Evolutionary conservation across 2,888 invertebrate genomes (phyloP).

Genomic region (Leucoptera coffeella): DNA sequence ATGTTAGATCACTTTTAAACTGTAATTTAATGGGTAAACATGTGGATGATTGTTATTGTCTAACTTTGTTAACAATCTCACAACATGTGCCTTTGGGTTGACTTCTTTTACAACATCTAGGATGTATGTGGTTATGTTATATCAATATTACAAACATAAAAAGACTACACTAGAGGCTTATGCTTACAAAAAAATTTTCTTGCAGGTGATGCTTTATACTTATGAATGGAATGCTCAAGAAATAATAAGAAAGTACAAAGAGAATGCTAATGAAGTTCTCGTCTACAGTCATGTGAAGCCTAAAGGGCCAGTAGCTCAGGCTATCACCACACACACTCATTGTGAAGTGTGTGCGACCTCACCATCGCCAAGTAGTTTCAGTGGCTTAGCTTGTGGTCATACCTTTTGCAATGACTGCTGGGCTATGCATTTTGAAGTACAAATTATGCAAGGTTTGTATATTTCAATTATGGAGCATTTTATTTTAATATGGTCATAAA

Average conservation of each 20-base stretch:
- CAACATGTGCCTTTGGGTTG: no score
- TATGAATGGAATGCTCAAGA: constrained; percentile 86
- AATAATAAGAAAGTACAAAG: constrained; percentile 74
- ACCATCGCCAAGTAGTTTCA: constrained; percentile 64
- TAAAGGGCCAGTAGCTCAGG: constrained; percentile 15
- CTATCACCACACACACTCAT: constrained; percentile 19
- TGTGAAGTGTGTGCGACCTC: constrained; percentile 78
- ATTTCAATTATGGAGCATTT: neutral
- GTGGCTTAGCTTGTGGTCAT: constrained; percentile 83
- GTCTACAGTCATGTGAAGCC: constrained; percentile 41
- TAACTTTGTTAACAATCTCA: neutral
- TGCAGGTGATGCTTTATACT: constrained; percentile 74
- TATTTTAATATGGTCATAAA: neutral
- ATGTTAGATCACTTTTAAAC: constrained; percentile 9
- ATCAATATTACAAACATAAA: neutral
- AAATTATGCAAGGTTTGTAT: constrained; percentile 78
- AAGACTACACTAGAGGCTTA: neutral
- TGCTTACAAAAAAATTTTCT: constrained; percentile 4
- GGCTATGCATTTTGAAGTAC: constrained; percentile 93
- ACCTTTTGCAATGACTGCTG: constrained; percentile 95
- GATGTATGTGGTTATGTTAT: neutral
- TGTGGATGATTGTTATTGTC: neutral
- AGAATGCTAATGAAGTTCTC: constrained; percentile 64
- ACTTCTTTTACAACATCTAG: neutral
- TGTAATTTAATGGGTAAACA: neutral